phyloP scores from a whole-genome alignment of 2,888 invertebrate species.

The Barypeithes pellucidus region DNA sequence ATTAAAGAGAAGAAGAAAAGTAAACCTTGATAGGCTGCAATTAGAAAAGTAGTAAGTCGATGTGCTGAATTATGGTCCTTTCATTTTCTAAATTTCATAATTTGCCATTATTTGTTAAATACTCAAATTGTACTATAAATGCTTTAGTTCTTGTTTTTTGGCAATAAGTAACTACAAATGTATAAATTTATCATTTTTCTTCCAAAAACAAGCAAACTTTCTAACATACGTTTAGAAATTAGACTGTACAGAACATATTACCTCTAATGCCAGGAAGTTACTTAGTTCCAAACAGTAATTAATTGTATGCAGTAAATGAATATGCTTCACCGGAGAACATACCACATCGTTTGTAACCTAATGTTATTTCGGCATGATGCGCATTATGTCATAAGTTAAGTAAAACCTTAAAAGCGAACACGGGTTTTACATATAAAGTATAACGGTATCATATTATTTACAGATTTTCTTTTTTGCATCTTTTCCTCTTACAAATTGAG shows the following conservation, averaged over 20 bases:
- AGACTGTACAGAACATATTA: background rate
- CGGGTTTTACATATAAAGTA: background rate
- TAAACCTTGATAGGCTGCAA: too few relatives aligned
- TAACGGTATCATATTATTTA: background rate
- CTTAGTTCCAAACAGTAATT: conserved; percentile 10
- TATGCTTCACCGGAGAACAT: background rate
- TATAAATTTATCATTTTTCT: too few relatives aligned
- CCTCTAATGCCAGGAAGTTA: background rate
- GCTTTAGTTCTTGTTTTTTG: too few relatives aligned
- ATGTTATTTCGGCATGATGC: background rate
- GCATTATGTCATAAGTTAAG: background rate
- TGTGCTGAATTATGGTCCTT: too few relatives aligned
- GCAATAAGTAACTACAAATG: too few relatives aligned
- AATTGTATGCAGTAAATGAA: background rate
- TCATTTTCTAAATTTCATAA: too few relatives aligned
- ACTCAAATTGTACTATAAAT: too few relatives aligned
- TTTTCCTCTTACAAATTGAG: too few relatives aligned
- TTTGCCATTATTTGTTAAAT: too few relatives aligned
- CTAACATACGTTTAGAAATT: background rate
- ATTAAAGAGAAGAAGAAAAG: too few relatives aligned
- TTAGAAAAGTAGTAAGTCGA: too few relatives aligned
- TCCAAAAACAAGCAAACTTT: background rate
- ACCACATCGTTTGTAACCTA: background rate
- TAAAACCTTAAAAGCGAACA: background rate
- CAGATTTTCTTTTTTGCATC: background rate